phyloP scores from a whole-genome alignment of 1,140 invertebrate species.

The Ectropis grisescens region DNA sequence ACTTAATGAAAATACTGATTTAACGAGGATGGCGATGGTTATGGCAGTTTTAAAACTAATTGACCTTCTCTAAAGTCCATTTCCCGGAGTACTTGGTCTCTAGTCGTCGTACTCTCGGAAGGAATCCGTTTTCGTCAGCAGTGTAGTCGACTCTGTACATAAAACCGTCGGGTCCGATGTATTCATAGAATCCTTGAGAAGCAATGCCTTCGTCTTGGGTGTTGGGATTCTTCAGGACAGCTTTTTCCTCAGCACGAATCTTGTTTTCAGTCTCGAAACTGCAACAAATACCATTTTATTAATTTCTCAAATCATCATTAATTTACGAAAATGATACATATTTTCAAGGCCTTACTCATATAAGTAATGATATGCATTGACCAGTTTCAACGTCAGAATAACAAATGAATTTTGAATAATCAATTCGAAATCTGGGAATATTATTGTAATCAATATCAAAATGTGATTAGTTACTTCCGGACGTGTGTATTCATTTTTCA shows the following conservation, averaged over 20 bases:
- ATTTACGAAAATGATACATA: no score
- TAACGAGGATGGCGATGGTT: constrained; percentile 29
- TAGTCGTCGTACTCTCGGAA: constrained; percentile 69
- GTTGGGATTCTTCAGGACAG: constrained; percentile 65
- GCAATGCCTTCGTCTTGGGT: constrained; percentile 74
- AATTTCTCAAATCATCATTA: no score
- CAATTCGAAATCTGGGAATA: no score
- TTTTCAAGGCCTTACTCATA: no score
- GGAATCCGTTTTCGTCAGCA: constrained; percentile 78
- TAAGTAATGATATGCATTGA: no score
- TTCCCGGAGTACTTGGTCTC: constrained; percentile 62
- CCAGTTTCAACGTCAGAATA: no score
- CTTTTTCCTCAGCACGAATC: constrained; percentile 79
- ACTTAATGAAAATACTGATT: constrained; percentile 60
- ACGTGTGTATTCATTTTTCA: no score
- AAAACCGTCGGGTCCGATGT: constrained; percentile 73
- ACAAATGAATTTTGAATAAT: no score
- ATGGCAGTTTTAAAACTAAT: constrained; percentile 28
- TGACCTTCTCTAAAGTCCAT: constrained; percentile 56
- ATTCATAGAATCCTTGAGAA: constrained; percentile 75
- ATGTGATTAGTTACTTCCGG: no score
- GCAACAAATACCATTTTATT: constrained; percentile 23
- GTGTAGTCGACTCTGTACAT: constrained; percentile 74
- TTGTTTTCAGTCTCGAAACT: constrained; percentile 85
- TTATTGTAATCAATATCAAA: no score